Conservation (phyloP, 2,888 invertebrate species). For the Lordiphosa andalusiaca region DNA sequence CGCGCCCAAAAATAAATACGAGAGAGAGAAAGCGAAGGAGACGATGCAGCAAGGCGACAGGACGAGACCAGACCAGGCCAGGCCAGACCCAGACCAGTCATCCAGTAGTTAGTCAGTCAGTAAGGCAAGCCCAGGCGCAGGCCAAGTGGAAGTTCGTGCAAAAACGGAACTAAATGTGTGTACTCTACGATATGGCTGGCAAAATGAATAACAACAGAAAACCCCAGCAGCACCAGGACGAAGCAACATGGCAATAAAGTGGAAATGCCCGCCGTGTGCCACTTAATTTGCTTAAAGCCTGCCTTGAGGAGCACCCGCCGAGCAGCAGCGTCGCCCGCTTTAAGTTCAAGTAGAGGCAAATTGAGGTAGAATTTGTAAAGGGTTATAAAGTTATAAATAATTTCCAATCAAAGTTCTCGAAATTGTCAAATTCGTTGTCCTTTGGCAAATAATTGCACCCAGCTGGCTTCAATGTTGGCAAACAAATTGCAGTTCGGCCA, state of each 20-base stretch:
- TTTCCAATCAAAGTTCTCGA: constrained; percentile 5
- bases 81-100: constrained; percentile 17
- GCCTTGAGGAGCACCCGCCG: no score
- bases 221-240: not conserved
- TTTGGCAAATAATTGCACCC: constrained; percentile 2
- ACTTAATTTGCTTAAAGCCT: constrained; percentile 67
- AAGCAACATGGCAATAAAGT: constrained; percentile 48
- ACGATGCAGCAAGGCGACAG: constrained; percentile 13
- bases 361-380: no score
- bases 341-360: no score
- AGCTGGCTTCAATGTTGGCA: not conserved
- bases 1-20: constrained; percentile 59
- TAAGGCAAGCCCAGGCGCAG: constrained; percentile 13
- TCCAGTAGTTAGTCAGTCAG: constrained; percentile 32
- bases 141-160: constrained; percentile 35
- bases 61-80: constrained; percentile 11
- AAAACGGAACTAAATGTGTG: constrained; percentile 33
- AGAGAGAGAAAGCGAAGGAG: constrained; percentile 31
- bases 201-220: constrained; percentile 58
- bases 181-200: constrained; percentile 18
- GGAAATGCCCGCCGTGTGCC: constrained; percentile 61
- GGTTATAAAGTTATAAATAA: no score
- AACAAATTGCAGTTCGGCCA: constrained; percentile 14
- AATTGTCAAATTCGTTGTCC: constrained; percentile 12
- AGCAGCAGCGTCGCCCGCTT: no score